phyloP scores from a whole-genome alignment of 2,797 vertebrate species.

The Myiotriccus ornatus region DNA sequence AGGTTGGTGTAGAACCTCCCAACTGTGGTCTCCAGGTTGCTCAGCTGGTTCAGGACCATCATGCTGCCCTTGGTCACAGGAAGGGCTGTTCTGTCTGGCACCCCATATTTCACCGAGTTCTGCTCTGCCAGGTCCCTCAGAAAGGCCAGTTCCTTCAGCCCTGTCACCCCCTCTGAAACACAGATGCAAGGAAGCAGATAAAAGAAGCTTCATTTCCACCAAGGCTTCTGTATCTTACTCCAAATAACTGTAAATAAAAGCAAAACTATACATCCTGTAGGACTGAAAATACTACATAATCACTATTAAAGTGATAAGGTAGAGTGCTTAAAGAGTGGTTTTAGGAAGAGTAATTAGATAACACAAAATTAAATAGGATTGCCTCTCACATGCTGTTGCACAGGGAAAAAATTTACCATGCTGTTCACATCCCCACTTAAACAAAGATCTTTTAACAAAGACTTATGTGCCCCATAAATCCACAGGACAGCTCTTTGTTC shows the following conservation, averaged over 20 bases:
- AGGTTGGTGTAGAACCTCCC: constrained; percentile 98
- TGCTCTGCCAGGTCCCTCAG: constrained; percentile 95
- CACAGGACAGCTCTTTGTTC: constrained; percentile 22
- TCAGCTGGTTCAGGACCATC: constrained; percentile 98
- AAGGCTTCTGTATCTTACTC: background rate
- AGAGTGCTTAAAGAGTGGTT: background rate
- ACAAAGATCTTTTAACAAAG: background rate
- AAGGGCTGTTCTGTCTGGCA: constrained; percentile 78
- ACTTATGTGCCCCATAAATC: background rate
- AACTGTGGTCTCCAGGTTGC: constrained; percentile 95
- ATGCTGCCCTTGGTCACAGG: constrained; percentile 95
- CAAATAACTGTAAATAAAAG: background rate
- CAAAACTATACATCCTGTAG: fast-evolving
- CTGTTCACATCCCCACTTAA: background rate
- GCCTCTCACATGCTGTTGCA: background rate
- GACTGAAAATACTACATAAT: fast-evolving
- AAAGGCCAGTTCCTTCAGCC: constrained; percentile 95
- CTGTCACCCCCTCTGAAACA: constrained; percentile 90
- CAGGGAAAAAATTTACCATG: background rate
- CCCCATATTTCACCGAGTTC: constrained; percentile 90
- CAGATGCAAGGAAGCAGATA: background rate
- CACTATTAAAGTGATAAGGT: background rate
- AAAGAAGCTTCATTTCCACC: background rate
- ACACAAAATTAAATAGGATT: background rate
- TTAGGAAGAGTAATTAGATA: background rate